Conservation (phyloP, 2,113 vertebrate genomes). For the Azemiops feae region DNA sequence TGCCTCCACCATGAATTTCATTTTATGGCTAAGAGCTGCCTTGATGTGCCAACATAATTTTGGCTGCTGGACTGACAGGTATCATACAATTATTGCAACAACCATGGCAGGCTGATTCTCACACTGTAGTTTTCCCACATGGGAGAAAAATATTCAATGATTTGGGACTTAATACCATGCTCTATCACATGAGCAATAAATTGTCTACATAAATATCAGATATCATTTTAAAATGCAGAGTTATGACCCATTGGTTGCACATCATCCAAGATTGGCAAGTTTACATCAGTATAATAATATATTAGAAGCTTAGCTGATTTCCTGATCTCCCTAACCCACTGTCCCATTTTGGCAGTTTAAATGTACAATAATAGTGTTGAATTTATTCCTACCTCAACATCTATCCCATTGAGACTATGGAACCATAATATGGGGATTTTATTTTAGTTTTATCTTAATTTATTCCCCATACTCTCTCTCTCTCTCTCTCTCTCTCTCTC, state of each 20-base stretch:
- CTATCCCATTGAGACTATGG: too few species aligned
- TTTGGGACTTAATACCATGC: not conserved
- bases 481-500: too few species aligned
- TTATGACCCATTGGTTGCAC: not conserved
- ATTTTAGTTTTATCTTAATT: too few species aligned
- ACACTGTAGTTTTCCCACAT: not conserved
- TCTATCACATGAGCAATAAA: not conserved
- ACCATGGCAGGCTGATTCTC: not conserved
- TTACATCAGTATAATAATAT: not conserved
- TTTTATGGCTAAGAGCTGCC: constrained; percentile 4
- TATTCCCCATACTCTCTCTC: rapidly evolving
- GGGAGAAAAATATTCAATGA: not conserved
- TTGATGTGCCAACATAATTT: not conserved
- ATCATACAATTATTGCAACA: not conserved
- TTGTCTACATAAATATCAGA: not conserved
- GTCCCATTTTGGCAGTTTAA: not conserved
- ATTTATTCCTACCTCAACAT: not conserved
- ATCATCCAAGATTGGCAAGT: not conserved
- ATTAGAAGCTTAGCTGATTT: not conserved
- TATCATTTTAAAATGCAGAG: not conserved
- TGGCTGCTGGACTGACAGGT: not conserved
- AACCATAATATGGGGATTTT: too few species aligned
- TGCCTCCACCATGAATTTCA: constrained; percentile 12
- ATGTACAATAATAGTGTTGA: not conserved
- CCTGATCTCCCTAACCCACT: not conserved